Base-by-base conservation (phyloP, 2,797 vertebrate species). In the Coracias cyanogaster region DNA sequence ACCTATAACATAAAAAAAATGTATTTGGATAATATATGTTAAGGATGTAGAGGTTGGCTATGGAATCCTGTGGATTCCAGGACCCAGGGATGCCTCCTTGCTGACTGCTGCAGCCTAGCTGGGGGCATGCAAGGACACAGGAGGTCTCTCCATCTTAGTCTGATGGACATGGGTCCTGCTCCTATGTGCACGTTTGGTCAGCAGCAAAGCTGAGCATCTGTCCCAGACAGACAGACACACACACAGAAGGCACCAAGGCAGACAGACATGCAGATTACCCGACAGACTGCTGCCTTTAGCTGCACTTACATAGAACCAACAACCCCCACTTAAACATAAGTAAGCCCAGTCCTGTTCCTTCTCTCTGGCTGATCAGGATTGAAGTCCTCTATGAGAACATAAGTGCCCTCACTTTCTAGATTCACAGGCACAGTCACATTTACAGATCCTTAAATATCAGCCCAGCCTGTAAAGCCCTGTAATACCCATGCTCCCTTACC, bases 221-320 rank as follows among this genome's bases (percentile, higher is more conserved):
- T 37, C 46, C 31, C 31, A 73, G 37, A n/a, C 12, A 57, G 46
- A 24, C 5, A 11, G 21, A 24, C 9, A 58, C 13, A 61, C 4
- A 61, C 4, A n/a, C 15, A n/a, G 13, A 61, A 41, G 64, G 22
- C 43, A 60, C n/a, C 52, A 25, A 74, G 31, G 70, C 15, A 61
- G 78, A 9, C 0, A 0, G 52, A 48, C 60, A 57, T 1, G 2
- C 26, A 46, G n/a, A 35, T 31, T 33, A 15, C 41, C 41, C 0
- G 2, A 55, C 3, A n/a, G 33, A 87, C 26, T 57, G 8, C 71
- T 85, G 77, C 41, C 46, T 60, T 82, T 48, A 65, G 58, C 16
- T 10, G 9, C 37, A 10, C 25, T 62, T 16, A 16, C 24, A 57
- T 2, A 57, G 72, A 65, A 21, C 9, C 39, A 74, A 28, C 11